phyloP scores from a whole-genome alignment of 2,888 invertebrate genomes.

The Geophilus truncorum region DNA sequence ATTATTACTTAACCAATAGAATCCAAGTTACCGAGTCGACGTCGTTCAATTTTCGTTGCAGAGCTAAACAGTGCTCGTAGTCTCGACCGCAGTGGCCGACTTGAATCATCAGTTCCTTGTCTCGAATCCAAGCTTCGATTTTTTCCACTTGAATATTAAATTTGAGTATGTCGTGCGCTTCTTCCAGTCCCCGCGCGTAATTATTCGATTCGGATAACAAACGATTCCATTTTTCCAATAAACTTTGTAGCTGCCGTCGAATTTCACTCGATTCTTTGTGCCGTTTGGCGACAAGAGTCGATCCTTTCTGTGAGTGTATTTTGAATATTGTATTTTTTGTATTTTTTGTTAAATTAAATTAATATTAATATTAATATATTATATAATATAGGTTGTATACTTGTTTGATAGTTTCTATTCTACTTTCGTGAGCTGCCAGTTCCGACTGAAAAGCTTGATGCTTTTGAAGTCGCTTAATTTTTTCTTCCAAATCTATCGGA shows the following conservation, averaged over 20 bases:
- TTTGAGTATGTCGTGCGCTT: constrained; percentile 93
- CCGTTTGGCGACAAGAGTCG: constrained; percentile 62
- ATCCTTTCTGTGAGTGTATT: too few relatives aligned
- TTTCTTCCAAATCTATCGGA: constrained; percentile 77
- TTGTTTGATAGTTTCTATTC: constrained; percentile 73
- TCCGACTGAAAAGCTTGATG: constrained; percentile 94
- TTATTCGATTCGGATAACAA: constrained; percentile 66
- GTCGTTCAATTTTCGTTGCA: constrained; percentile 86
- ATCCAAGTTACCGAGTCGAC: constrained; percentile 65
- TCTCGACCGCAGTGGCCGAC: constrained; percentile 91
- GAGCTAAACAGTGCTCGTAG: constrained; percentile 89
- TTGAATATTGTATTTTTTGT: too few relatives aligned
- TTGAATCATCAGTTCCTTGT: constrained; percentile 74
- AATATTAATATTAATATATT: too few relatives aligned
- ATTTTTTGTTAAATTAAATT: too few relatives aligned
- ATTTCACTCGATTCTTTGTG: constrained; percentile 68
- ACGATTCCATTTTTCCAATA: constrained; percentile 69
- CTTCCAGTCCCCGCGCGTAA: constrained; percentile 77
- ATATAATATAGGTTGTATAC: too few relatives aligned
- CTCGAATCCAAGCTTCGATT: constrained; percentile 94
- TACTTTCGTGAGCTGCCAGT: constrained; percentile 75
- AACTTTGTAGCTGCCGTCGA: constrained; percentile 61
- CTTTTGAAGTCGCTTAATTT: constrained; percentile 89
- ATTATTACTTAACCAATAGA: too few relatives aligned
- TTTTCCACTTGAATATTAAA: constrained; percentile 95